Evolutionary conservation across 2,113 vertebrate species (phyloP).

Genomic region (Periophthalmus modestus): DNA sequence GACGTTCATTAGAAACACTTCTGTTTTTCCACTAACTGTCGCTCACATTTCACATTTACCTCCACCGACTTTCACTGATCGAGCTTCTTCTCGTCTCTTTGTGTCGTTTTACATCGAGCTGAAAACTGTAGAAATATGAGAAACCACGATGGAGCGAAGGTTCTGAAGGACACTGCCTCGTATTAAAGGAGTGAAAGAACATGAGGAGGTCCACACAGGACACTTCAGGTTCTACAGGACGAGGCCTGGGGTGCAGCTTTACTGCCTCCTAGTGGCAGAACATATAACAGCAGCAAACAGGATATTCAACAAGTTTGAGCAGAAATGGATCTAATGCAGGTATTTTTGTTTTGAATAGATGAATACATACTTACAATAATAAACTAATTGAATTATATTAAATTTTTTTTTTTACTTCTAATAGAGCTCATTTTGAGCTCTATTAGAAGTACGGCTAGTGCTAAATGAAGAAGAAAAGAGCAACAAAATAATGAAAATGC

Average conservation of each 20-base stretch:
- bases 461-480: background rate
- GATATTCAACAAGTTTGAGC: slow-evolving; percentile 22
- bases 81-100: no score
- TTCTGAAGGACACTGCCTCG: background rate
- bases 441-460: background rate
- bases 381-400: no score
- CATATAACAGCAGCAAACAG: background rate
- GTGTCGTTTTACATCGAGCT: no score
- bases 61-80: no score
- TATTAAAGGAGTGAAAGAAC: background rate
- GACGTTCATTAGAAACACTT: no score
- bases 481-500: background rate
- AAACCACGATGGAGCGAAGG: background rate
- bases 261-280: slow-evolving; percentile 41
- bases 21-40: no score
- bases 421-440: no score
- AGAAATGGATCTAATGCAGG: background rate
- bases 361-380: no score
- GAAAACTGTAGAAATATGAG: background rate
- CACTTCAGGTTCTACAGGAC: background rate
- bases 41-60: no score
- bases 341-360: no score
- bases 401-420: no score
- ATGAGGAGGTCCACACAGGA: background rate
- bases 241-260: slow-evolving; percentile 14